phyloP scores from a whole-genome alignment of 2,797 vertebrate species.

The Smutsia temminckii region DNA sequence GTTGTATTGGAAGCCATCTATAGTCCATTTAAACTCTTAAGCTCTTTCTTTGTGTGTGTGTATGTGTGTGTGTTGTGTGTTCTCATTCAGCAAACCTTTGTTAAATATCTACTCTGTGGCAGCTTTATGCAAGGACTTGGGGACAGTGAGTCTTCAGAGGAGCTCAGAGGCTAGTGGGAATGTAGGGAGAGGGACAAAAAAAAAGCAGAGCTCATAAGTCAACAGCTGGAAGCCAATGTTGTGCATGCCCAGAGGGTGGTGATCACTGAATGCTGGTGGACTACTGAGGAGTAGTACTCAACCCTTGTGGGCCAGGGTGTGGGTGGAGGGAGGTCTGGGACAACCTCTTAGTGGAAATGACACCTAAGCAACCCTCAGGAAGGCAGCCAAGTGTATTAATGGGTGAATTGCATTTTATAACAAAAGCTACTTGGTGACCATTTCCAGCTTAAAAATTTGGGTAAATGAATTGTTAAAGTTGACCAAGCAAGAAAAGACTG shows the following conservation, averaged over 20 bases:
- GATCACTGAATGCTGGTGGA: neutral
- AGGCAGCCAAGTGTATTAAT: neutral
- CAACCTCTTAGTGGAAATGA: neutral
- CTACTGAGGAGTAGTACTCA: neutral
- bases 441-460: neutral
- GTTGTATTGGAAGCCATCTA: neutral
- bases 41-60: neutral
- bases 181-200: neutral
- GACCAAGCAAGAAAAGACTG: neutral
- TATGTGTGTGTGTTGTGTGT: neutral
- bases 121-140: neutral
- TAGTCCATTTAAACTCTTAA: neutral
- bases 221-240: neutral
- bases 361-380: neutral
- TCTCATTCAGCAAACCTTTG: neutral
- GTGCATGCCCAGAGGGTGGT: too few species aligned
- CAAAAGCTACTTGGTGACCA: neutral
- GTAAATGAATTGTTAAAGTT: neutral
- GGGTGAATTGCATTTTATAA: slow-evolving; percentile 1
- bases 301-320: neutral
- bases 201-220: neutral
- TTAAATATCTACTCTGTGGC: neutral
- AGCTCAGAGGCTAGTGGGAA: neutral
- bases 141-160: neutral
- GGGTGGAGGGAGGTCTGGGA: neutral